Percentiles rank a stretch among this genome's conserved stretches.
Evolutionary conservation across 2,888 invertebrate species (phyloP).

Genomic region (Andrena bicolor): DNA sequence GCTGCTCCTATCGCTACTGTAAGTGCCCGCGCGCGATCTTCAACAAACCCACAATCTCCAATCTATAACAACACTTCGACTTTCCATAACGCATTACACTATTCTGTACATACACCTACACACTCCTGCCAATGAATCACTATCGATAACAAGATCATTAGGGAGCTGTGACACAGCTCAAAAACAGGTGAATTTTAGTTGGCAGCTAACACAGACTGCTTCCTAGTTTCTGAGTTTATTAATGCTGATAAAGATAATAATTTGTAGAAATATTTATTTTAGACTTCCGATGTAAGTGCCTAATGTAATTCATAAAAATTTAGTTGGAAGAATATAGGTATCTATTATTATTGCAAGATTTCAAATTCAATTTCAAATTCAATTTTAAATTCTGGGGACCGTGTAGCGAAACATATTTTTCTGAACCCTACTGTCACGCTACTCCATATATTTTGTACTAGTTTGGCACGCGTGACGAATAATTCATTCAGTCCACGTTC

Average conservation of each 20-base stretch:
- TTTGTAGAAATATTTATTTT: background rate
- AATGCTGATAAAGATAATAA: background rate
- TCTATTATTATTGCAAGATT: background rate
- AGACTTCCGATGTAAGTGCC: background rate
- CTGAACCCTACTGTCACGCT: background rate
- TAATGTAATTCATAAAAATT: background rate
- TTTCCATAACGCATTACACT: too few species aligned
- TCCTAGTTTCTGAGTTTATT: too few species aligned
- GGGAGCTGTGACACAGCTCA: background rate
- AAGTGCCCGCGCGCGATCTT: constrained; percentile 10
- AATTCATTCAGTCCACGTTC: background rate
- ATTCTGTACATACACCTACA: too few species aligned
- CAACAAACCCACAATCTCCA: background rate
- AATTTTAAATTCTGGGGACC: background rate
- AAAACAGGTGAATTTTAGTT: background rate
- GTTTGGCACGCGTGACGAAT: background rate
- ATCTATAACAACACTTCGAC: too few species aligned
- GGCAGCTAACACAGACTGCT: too few species aligned
- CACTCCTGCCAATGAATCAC: background rate
- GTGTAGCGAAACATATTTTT: background rate
- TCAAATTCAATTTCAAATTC: too few species aligned
- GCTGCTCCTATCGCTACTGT: constrained; percentile 47
- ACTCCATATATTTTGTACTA: background rate
- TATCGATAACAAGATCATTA: background rate
- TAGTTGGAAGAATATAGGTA: background rate